Percentiles rank a stretch among this genome's conserved stretches.
Conservation (phyloP, 2,797 vertebrate species). For the Oreonectes daqikongensis region DNA sequence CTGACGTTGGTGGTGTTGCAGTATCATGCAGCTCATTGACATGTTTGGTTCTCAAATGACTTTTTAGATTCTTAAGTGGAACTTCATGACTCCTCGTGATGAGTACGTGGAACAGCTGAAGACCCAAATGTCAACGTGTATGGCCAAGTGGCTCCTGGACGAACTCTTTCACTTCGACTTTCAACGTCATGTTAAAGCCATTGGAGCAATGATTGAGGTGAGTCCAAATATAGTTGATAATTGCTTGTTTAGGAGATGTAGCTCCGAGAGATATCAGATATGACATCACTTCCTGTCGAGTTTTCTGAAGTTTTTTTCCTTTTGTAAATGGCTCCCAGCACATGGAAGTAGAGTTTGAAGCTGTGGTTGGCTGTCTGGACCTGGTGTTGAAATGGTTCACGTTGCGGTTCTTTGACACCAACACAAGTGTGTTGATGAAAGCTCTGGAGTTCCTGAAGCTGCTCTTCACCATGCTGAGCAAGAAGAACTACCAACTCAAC, state of each 20-base stretch:
- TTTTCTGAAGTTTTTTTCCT: too few relatives aligned
- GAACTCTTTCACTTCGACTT: constrained; percentile 97
- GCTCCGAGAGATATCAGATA: not conserved
- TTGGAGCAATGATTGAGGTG: constrained; percentile 95
- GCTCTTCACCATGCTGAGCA: constrained; percentile 87
- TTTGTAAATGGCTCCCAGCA: constrained; percentile 74
- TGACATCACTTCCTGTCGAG: not conserved
- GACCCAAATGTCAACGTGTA: constrained; percentile 89
- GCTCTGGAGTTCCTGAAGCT: constrained; percentile 94
- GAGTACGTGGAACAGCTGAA: constrained; percentile 97
- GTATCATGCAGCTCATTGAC: not conserved
- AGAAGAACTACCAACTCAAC: constrained; percentile 90
- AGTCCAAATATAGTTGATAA: not conserved
- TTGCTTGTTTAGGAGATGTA: not conserved
- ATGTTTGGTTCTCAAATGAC: not conserved
- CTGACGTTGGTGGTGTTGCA: not conserved
- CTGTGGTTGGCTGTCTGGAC: constrained; percentile 90
- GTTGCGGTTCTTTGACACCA: constrained; percentile 96
- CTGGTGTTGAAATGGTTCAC: constrained; percentile 97
- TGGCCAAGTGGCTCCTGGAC: constrained; percentile 93
- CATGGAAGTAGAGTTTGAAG: constrained; percentile 90
- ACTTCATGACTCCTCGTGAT: constrained; percentile 93
- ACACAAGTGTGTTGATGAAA: constrained; percentile 97
- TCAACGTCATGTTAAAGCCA: constrained; percentile 93
- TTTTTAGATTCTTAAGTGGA: constrained; percentile 94